phyloP scores from a whole-genome alignment of 1,140 invertebrate species.

The Pogonomyrmex californicus region DNA sequence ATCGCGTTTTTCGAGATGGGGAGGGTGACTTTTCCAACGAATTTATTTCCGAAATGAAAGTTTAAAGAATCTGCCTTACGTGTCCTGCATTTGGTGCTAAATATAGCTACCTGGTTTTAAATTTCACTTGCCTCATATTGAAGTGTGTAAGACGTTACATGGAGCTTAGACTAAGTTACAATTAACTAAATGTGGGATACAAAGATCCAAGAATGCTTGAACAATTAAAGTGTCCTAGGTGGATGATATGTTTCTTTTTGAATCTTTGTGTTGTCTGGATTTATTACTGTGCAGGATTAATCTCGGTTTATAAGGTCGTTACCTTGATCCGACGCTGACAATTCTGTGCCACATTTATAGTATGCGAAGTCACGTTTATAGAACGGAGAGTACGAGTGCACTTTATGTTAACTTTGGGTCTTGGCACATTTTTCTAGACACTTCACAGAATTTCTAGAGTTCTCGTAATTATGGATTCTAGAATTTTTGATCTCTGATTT shows the following conservation, averaged over 20 bases:
- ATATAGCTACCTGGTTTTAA: neutral
- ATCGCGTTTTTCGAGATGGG: slow-evolving; percentile 49
- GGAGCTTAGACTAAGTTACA: neutral
- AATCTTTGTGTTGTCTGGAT: slow-evolving; percentile 8
- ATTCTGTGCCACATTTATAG: slow-evolving; percentile 42
- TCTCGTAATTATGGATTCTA: neutral
- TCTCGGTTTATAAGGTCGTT: neutral
- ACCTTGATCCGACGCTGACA: neutral
- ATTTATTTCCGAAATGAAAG: slow-evolving; percentile 26
- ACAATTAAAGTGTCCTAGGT: slow-evolving; percentile 10
- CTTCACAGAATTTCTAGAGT: neutral
- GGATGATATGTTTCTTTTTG: neutral
- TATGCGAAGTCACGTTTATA: slow-evolving; percentile 15
- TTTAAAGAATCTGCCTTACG: slow-evolving; percentile 4
- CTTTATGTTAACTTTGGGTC: slow-evolving; percentile 25
- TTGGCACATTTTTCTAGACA: neutral
- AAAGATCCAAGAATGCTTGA: slow-evolving; percentile 13
- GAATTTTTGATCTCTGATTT: neutral
- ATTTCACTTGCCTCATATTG: neutral
- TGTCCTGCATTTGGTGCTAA: slow-evolving; percentile 19
- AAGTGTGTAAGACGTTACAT: neutral
- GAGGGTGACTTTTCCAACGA: slow-evolving; percentile 16
- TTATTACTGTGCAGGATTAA: slow-evolving; percentile 24
- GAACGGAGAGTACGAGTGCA: slow-evolving; percentile 13
- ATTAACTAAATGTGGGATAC: slow-evolving; percentile 21